Conservation (phyloP, 1,140 invertebrate genomes). For the Meloidogyne floridensis region DNA sequence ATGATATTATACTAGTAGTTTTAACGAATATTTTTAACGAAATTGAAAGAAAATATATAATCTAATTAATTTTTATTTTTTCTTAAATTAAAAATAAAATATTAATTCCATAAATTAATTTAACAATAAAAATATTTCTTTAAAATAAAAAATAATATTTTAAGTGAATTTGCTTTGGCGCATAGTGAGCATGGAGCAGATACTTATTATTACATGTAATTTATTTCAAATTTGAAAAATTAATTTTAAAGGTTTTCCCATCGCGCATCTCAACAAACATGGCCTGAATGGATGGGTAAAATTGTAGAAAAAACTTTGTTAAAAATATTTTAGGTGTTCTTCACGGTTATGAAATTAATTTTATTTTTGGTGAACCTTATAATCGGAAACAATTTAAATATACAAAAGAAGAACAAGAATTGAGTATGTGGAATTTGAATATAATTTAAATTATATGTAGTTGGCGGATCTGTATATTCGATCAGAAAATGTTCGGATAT, state of each 20-base stretch:
- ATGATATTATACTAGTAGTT: no score
- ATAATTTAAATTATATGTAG: not conserved
- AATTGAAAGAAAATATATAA: no score
- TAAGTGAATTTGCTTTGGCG: conserved; percentile 73
- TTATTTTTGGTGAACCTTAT: conserved; percentile 88
- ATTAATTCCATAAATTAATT: not conserved
- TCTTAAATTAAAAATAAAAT: no score
- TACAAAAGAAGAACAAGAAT: conserved; percentile 78
- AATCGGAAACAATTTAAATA: conserved; percentile 76
- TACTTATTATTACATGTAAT: conserved; percentile 70
- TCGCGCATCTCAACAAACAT: conserved; percentile 73
- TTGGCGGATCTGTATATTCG: no score
- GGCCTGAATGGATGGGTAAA: conserved; percentile 93
- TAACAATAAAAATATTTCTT: not conserved
- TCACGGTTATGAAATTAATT: conserved; percentile 91
- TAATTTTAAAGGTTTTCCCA: conserved; percentile 35
- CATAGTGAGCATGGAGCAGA: conserved; percentile 61
- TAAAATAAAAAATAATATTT: no score
- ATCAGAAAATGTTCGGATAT: no score
- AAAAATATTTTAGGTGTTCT: conserved; percentile 30
- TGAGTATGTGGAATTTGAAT: conserved; percentile 73
- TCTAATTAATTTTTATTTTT: no score
- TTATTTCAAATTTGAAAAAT: not conserved
- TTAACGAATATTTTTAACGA: no score
- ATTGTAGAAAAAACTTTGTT: not conserved